Percentiles rank a stretch among this genome's conserved stretches.
phyloP scores from a whole-genome alignment of 2,888 invertebrate species.

The Salticus scenicus region DNA sequence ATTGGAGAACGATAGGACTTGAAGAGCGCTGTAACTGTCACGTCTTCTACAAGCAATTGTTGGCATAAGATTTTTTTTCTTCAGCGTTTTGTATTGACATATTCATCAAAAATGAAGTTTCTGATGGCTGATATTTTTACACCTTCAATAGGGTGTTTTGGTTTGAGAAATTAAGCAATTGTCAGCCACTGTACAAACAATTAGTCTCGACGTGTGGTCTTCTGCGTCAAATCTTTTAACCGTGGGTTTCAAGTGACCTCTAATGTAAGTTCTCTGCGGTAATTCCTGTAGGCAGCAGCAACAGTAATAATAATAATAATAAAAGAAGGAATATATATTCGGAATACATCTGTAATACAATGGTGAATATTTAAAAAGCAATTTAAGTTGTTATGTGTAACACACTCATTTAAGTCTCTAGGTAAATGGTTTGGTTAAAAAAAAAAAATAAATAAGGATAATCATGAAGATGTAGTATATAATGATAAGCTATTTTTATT shows the following conservation, averaged over 20 bases:
- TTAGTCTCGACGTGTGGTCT: not conserved
- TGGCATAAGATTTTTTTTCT: not conserved
- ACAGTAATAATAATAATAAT: too few species aligned
- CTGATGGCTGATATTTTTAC: not conserved
- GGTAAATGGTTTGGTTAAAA: too few species aligned
- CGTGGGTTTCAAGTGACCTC: not conserved
- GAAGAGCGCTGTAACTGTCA: slow-evolving; percentile 11
- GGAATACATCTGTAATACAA: too few species aligned
- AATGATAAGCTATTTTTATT: too few species aligned
- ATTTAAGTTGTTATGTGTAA: too few species aligned
- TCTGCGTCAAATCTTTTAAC: not conserved
- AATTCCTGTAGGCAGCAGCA: too few species aligned
- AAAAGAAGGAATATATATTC: too few species aligned
- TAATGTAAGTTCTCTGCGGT: not conserved
- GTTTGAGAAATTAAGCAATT: too few species aligned
- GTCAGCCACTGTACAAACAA: not conserved
- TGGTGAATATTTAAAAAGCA: too few species aligned
- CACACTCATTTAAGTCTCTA: too few species aligned
- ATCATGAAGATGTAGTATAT: too few species aligned
- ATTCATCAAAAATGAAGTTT: slow-evolving; percentile 14
- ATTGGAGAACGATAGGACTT: slow-evolving; percentile 22
- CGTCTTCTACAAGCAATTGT: not conserved
- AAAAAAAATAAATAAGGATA: too few species aligned
- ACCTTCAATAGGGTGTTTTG: not conserved
- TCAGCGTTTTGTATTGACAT: slow-evolving; percentile 3